Base-by-base conservation (phyloP, 2,888 invertebrate genomes). In the Diadegma fenestrale region DNA sequence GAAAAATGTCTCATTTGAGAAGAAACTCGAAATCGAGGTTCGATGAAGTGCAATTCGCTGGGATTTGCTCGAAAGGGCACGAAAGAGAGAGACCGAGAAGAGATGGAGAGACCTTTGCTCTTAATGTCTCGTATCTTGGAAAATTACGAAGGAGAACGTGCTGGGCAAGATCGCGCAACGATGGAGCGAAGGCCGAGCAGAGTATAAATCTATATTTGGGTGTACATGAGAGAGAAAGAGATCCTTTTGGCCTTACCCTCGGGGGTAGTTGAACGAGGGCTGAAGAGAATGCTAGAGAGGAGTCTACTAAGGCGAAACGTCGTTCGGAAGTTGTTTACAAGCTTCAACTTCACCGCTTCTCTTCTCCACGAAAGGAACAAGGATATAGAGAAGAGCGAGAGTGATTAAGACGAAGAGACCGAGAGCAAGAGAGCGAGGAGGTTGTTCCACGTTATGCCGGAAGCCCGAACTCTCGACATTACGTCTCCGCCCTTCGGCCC, bases 241-340 rank as follows among this genome's bases (percentile, higher is more conserved):
- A 71, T 58, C 45, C 54, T 58, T 80, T 66, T 66, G 51, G 41
- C 76, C 41, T 64, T 73, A 63, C 71, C 76, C 64, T 66, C 41
- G 45, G 51, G 75, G 76, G 48, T 64, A 80, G 75, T 64, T 69
- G 76, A 76, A 75, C 84, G 45, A 45, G 54, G 72, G 17, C 33
- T 54, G 58, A 72, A 51, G 71, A 71, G 48, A 69, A 75, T 26
- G 63, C 41, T 45, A 75, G 48, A 63, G 48, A 30, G 6, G 63
- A 66, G 69, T 75, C 80, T 72, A 54, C 76, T 54, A 41, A 80
- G 71, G 45, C 76, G 76, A 72, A 82, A 84, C 64, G 84, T 84
- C 84, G 58, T 76, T 84, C 71, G 84, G 76, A 80, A 84, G 84
- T 84, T 84, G 84, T 84, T 84, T 84, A 80, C 84, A 84, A 72